Percentiles rank a stretch among this genome's conserved stretches.
These are phyloP conservation scores for Eupithecia abbreviata DNA, from an alignment of 2,888 invertebrate genomes.

Conservation along the genomic window DNA sequence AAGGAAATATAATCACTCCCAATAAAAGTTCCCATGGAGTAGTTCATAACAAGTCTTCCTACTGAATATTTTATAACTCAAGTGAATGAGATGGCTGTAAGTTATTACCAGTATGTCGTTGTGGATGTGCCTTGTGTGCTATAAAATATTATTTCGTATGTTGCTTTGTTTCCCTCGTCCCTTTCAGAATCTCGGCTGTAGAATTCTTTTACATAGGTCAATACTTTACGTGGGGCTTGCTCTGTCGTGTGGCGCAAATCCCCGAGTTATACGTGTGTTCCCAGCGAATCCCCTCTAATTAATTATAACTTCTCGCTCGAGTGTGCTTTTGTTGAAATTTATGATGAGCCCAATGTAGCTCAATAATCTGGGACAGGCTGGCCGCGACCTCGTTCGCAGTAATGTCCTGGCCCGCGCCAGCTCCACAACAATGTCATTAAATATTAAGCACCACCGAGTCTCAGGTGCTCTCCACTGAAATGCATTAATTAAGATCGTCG, in stretches of 20 bases:
- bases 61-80: slow-evolving; percentile 64
- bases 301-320: slow-evolving; percentile 30
- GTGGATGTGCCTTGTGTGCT: slow-evolving; percentile 37
- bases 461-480: slow-evolving; percentile 71
- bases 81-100: slow-evolving; percentile 50
- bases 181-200: slow-evolving; percentile 13
- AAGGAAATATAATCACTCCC: background rate
- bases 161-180: slow-evolving; percentile 17
- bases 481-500: slow-evolving; percentile 70
- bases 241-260: slow-evolving; percentile 8
- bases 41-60: slow-evolving; percentile 60
- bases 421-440: slow-evolving; percentile 61
- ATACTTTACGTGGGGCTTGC: slow-evolving; percentile 11
- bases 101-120: slow-evolving; percentile 42
- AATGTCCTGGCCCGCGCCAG: slow-evolving; percentile 34
- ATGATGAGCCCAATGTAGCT: slow-evolving; percentile 30
- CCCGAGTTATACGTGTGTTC: slow-evolving; percentile 7
- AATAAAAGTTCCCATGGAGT: slow-evolving; percentile 51
- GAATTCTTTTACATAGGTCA: slow-evolving; percentile 2
- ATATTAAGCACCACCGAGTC: slow-evolving; percentile 59
- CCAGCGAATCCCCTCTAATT: slow-evolving; percentile 23
- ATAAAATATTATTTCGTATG: slow-evolving; percentile 33
- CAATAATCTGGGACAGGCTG: slow-evolving; percentile 25
- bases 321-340: slow-evolving; percentile 30
- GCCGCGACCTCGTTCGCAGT: slow-evolving; percentile 32